Percentiles rank a stretch among this genome's conserved stretches.
phyloP scores from a whole-genome alignment of 2,888 invertebrate species.

The Atethmia centrago region DNA sequence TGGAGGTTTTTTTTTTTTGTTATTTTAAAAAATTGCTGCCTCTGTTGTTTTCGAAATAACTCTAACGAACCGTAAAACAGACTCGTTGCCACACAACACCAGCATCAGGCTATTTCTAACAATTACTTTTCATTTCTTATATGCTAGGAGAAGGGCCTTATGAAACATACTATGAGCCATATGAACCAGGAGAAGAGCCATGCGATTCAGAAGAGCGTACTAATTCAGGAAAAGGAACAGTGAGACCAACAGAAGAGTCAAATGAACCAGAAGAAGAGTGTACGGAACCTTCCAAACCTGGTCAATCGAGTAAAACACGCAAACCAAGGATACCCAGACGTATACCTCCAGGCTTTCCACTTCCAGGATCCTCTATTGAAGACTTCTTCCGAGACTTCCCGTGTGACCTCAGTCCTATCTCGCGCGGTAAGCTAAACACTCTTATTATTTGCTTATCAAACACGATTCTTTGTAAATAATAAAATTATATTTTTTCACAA shows the following conservation, averaged over 20 bases:
- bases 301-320: neutral
- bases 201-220: neutral
- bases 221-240: neutral
- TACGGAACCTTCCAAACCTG: neutral
- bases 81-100: neutral
- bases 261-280: neutral
- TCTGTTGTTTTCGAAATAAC: neutral
- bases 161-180: neutral
- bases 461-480: neutral
- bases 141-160: neutral
- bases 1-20: too few relatives aligned
- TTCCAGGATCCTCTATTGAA: neutral
- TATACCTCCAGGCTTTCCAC: too few relatives aligned
- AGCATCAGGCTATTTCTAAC: neutral
- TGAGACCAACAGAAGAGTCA: neutral
- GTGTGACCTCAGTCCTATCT: neutral
- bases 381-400: neutral
- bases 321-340: neutral
- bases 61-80: too few relatives aligned
- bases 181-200: neutral
- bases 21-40: too few relatives aligned
- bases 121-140: neutral
- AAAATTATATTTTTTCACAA: neutral
- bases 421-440: slow-evolving; percentile 14
- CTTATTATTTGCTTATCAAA: too few relatives aligned